Evolutionary conservation across 2,888 invertebrate genomes (phyloP).

Genomic region (Sceliomorpha sp.): DNA sequence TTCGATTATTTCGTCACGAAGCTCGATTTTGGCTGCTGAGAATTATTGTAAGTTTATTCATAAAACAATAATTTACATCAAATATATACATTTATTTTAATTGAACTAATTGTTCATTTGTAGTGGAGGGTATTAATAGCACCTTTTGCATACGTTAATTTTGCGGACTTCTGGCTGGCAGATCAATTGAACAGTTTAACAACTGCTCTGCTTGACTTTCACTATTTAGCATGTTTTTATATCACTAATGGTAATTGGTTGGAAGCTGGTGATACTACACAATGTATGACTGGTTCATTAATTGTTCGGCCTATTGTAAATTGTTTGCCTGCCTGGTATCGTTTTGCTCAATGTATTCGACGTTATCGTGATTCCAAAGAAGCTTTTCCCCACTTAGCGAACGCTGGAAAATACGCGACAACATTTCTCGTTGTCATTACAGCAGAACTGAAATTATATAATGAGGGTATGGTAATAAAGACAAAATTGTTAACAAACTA

Average conservation of each 20-base stretch:
- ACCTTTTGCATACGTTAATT: conserved; percentile 95
- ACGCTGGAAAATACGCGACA: conserved; percentile 99
- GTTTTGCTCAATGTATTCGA: conserved; percentile 97
- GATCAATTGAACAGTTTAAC: conserved; percentile 97
- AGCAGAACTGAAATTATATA: conserved; percentile 85
- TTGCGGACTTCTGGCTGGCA: conserved; percentile 99
- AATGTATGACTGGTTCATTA: conserved; percentile 87
- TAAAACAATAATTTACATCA: conserved; percentile 22
- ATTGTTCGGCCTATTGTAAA: conserved; percentile 92
- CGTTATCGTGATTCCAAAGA: conserved; percentile 97
- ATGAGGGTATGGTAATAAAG: conserved; percentile 85
- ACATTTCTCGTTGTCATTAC: conserved; percentile 97
- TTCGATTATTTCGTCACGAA: conserved; percentile 94
- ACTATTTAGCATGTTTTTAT: conserved; percentile 96
- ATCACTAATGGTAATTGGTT: conserved; percentile 88
- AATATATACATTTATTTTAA: conserved; percentile 3
- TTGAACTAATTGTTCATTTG: no score
- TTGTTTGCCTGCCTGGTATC: conserved; percentile 97
- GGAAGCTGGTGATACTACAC: conserved; percentile 84
- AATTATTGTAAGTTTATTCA: conserved; percentile 90
- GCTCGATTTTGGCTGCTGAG: conserved; percentile 96
- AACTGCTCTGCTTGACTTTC: conserved; percentile 94
- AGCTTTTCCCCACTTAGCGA: conserved; percentile 97
- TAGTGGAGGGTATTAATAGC: conserved; percentile 92
- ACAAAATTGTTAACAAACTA: no score